Conservation (phyloP, 2,888 invertebrate genomes). For the Chaetoderma sp. region DNA sequence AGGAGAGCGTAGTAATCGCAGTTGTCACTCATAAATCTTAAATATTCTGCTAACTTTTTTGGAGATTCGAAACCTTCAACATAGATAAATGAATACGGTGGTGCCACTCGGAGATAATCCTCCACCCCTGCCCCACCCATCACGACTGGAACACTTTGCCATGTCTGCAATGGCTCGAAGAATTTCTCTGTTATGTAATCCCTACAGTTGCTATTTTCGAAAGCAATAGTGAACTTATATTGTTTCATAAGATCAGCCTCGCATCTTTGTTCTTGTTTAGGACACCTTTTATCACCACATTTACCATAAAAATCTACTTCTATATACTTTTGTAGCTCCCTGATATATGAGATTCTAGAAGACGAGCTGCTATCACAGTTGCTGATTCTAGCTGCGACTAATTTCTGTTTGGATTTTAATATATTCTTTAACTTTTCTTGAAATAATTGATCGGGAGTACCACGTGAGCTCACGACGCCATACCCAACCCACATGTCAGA, state of each 20-base stretch:
- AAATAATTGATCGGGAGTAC: not conserved
- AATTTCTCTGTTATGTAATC: conserved; percentile 4
- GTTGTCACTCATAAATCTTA: not conserved
- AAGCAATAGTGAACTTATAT: not conserved
- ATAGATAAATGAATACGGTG: conserved; percentile 1
- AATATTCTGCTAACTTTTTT: not conserved
- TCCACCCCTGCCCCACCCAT: not conserved
- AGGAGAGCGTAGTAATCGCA: not conserved
- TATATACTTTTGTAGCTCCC: not conserved
- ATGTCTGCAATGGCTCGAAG: not conserved
- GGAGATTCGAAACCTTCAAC: conserved; percentile 4
- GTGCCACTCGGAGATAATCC: not conserved
- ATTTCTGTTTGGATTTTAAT: not conserved
- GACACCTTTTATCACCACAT: not conserved
- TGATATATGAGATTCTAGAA: not conserved
- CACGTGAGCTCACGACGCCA: not conserved
- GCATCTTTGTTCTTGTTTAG: not conserved
- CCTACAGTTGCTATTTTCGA: conserved; percentile 8
- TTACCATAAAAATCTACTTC: conserved; percentile 1
- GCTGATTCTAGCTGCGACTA: conserved; percentile 1
- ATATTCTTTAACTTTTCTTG: not conserved
- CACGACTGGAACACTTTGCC: conserved; percentile 2
- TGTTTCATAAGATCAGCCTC: conserved; percentile 1
- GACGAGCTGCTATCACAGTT: not conserved
- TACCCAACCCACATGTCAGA: not conserved